These are phyloP conservation scores for Paralvinella palmiformis DNA, from an alignment of 1,140 invertebrate genomes.

Conservation along the genomic window DNA sequence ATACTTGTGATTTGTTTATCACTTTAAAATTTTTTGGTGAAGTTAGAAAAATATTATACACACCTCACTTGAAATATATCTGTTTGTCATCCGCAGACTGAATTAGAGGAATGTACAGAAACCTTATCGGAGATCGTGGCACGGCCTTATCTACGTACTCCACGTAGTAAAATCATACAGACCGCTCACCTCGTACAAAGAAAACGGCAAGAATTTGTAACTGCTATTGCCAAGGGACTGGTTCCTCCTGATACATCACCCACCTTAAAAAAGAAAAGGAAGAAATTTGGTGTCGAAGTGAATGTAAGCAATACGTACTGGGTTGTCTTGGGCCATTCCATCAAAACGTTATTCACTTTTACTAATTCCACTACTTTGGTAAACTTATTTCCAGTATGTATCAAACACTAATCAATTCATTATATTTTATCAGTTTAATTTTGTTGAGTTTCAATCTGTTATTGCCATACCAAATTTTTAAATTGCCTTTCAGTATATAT, in stretches of 20 bases:
- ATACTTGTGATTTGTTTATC: not conserved
- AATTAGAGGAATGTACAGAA: constrained; percentile 63
- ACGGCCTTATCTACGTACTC: constrained; percentile 60
- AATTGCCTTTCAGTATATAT: too few relatives aligned
- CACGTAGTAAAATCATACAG: constrained; percentile 59
- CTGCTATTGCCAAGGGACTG: constrained; percentile 61
- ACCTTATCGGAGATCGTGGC: constrained; percentile 64
- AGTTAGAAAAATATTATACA: not conserved
- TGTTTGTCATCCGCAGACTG: constrained; percentile 54
- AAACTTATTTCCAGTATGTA: too few relatives aligned
- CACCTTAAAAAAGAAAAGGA: constrained; percentile 47
- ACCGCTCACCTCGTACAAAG: constrained; percentile 57
- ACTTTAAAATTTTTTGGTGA: not conserved
- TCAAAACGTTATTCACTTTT: too few relatives aligned
- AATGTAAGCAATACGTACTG: too few relatives aligned
- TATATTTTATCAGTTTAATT: too few relatives aligned
- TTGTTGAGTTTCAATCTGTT: too few relatives aligned
- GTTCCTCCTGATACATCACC: constrained; percentile 64
- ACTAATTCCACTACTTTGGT: too few relatives aligned
- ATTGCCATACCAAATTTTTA: too few relatives aligned
- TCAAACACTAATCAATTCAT: too few relatives aligned
- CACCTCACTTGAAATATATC: not conserved
- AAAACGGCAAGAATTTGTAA: constrained; percentile 62
- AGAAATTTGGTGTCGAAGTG: constrained; percentile 15
- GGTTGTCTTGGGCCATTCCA: too few relatives aligned